Evolutionary conservation across 1,140 invertebrate species (phyloP), one percentile per base, ranked within the genome.

Genomic region (Hycleus phaleratus): DNA sequence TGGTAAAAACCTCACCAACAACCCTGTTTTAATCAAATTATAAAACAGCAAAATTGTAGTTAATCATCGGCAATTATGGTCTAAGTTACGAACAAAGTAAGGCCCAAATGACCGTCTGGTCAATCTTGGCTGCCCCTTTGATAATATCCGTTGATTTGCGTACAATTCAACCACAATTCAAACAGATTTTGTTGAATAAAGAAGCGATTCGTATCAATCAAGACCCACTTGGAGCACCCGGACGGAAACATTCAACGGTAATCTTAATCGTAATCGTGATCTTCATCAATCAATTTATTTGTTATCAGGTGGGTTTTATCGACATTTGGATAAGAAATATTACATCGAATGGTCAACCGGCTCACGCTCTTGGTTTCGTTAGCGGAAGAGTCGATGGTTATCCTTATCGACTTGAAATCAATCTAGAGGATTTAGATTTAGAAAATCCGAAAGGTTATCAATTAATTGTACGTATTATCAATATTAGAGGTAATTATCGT

Each of bases 81-180:
- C 70, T 96, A 11, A 90, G 86, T 52, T 79, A 83, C 58, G 87
- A 91, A 59, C 91, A 95, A 76, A 83, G 87, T 56, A 82, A 85
- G 69, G 78, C 84, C 0, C 93, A 96, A 78, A 91, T 96, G 88
- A 89, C 91, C 0, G 79, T 96, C 57, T 96, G 93, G 93, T 82
- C 88, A 1, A 84, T 96, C 44, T 77, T 93, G 72, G 89, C 91
- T 0, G 87, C 92, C 0, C 93, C 93, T 0, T 73, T 96, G 0
- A 81, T 95, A n/a, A 92, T 95, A 82, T 94, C 91, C 9, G 83
- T 84, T n/a, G 91, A 95, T 74, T 78, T 95, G 52, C 73, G 82
- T 9, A 82, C 77, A 7, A 85, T 96, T 8, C 74, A 75, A 45
- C 79, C 82, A 0, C 82, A 86, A 69, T 87, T 86, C 65, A 88